phyloP scores from a whole-genome alignment of 2,888 invertebrate species.

The Ariolimax columbianus region DNA sequence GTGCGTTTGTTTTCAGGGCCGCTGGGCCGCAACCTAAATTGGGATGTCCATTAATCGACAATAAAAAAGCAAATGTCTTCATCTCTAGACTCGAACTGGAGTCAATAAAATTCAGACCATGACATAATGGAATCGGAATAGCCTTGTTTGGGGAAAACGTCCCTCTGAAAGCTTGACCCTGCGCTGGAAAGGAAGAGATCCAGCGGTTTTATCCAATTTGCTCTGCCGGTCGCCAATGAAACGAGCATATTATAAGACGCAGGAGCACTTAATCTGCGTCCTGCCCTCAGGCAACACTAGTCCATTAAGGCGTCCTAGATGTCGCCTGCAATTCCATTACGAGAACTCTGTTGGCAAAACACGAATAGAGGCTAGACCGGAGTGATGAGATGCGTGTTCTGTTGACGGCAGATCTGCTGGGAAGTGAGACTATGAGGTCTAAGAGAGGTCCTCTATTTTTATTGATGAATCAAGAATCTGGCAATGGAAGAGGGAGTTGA shows the following conservation, averaged over 20 bases:
- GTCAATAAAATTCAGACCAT: constrained; percentile 11
- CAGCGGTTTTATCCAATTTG: constrained; percentile 44
- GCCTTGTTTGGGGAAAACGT: constrained; percentile 39
- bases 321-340: constrained; percentile 42
- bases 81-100: constrained; percentile 21
- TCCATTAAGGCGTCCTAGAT: constrained; percentile 38
- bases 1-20: constrained; percentile 40
- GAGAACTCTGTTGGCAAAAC: constrained; percentile 15
- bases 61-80: constrained; percentile 48
- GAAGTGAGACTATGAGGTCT: not conserved
- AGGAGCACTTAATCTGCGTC: constrained; percentile 27
- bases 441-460: not conserved
- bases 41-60: constrained; percentile 50
- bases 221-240: constrained; percentile 40
- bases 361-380: not conserved
- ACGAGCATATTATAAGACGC: constrained; percentile 42
- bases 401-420: constrained; percentile 10
- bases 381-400: not conserved
- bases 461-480: not conserved
- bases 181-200: not conserved
- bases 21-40: constrained; percentile 19
- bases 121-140: constrained; percentile 44
- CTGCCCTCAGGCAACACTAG: constrained; percentile 23
- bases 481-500: not conserved
- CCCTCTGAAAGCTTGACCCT: constrained; percentile 31